Evolutionary conservation across 2,113 vertebrate genomes (phyloP).

Genomic region (Urocynchramus pylzowi): DNA sequence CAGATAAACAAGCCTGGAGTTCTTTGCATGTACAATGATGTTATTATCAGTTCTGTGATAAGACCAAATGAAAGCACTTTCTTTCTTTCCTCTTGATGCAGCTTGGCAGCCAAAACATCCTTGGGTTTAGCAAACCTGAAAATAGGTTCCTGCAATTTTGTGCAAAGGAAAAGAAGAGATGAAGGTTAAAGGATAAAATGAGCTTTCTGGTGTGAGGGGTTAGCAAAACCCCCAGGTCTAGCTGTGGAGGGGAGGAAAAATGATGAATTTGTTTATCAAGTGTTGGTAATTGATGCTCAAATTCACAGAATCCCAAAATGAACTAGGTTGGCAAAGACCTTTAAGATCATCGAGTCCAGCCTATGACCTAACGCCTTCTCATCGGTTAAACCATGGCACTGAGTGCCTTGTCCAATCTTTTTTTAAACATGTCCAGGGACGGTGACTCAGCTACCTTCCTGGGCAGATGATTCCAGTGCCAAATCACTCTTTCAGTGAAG

Average conservation of each 20-base stretch:
- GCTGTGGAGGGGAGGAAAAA: background rate
- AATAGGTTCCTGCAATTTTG: background rate
- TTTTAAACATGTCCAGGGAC: fast-evolving
- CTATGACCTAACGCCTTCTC: no score
- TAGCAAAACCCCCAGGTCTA: background rate
- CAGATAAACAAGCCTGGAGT: background rate
- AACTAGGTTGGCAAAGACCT: background rate
- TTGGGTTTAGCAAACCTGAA: background rate
- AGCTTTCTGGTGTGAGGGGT: background rate
- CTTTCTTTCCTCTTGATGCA: background rate
- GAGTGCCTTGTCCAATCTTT: background rate
- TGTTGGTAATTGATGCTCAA: background rate
- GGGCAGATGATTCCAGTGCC: background rate
- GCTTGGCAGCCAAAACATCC: constrained; percentile 29
- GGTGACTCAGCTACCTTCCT: background rate
- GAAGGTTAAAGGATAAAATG: background rate
- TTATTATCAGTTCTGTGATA: constrained; percentile 2
- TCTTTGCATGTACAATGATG: constrained; percentile 20
- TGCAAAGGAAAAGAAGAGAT: background rate
- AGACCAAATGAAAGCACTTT: background rate
- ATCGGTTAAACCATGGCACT: background rate
- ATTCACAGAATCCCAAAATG: background rate
- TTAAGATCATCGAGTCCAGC: background rate
- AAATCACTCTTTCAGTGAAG: background rate
- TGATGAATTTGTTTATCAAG: fast-evolving